These are phyloP conservation scores for Actinemys pallida DNA, from an alignment of 2,113 vertebrate genomes.

Conservation along the genomic window DNA sequence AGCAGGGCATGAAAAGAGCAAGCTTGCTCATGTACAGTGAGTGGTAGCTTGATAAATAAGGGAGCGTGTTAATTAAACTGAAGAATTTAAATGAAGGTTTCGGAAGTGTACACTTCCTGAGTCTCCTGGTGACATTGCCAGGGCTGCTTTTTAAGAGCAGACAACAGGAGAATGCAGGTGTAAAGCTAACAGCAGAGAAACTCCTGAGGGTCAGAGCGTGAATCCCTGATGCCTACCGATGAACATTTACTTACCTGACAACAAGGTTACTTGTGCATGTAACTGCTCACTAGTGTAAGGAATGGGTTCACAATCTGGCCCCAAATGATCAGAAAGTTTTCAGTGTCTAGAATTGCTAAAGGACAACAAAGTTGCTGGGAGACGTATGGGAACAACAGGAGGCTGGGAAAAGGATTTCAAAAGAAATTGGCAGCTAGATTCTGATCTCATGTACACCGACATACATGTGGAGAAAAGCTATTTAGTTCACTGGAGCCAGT, in stretches of 20 bases:
- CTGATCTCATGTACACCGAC: background rate
- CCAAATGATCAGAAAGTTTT: background rate
- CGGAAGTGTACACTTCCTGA: background rate
- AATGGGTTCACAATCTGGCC: background rate
- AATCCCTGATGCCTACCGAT: background rate
- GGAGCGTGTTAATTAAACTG: background rate
- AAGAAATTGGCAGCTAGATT: background rate
- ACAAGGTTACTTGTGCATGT: background rate
- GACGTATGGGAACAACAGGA: background rate
- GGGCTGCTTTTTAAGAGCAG: background rate
- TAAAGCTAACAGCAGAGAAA: background rate
- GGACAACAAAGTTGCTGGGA: background rate
- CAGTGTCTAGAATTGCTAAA: background rate
- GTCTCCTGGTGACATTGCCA: background rate
- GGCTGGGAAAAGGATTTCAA: background rate
- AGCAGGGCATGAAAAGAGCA: background rate
- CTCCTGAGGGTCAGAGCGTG: background rate
- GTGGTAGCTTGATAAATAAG: background rate
- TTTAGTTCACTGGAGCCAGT: fast-evolving
- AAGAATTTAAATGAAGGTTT: background rate
- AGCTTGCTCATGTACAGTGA: background rate
- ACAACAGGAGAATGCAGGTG: background rate
- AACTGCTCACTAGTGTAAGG: background rate
- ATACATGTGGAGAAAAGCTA: background rate
- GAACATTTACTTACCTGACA: background rate